A percentile compares a stretch with the other conserved stretches of the same genome.
These are phyloP conservation scores for Campopleginae sp. DNA, from an alignment of 2,888 invertebrate genomes.

Conservation along the genomic window DNA sequence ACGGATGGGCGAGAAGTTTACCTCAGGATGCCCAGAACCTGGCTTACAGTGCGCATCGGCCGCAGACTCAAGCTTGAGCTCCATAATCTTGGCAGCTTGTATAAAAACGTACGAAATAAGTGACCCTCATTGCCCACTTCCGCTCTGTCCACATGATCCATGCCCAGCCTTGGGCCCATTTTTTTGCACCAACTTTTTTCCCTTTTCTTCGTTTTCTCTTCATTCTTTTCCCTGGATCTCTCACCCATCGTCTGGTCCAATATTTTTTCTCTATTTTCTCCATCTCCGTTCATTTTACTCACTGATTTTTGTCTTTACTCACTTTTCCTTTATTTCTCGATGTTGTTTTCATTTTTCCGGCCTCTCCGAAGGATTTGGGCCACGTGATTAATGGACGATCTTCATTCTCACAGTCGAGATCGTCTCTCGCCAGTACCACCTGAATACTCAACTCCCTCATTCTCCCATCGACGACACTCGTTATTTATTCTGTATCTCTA, in stretches of 20 bases:
- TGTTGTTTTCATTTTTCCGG: slow-evolving; percentile 57
- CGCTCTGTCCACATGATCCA: slow-evolving; percentile 53
- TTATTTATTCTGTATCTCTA: slow-evolving; percentile 34
- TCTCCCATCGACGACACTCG: slow-evolving; percentile 54
- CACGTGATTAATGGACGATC: slow-evolving; percentile 61
- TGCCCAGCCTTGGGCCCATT: slow-evolving; percentile 18
- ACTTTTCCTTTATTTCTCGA: slow-evolving; percentile 23
- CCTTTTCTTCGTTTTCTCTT: slow-evolving; percentile 6
- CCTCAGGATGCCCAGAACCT: slow-evolving; percentile 88
- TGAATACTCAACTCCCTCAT: slow-evolving; percentile 59
- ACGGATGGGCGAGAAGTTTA: slow-evolving; percentile 90
- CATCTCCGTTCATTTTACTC: slow-evolving; percentile 11
- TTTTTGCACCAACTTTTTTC: neutral
- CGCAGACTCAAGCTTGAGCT: slow-evolving; percentile 84
- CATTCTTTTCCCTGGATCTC: slow-evolving; percentile 19
- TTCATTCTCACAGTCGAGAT: slow-evolving; percentile 28
- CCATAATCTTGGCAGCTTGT: slow-evolving; percentile 42
- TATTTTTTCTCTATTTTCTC: slow-evolving; percentile 43
- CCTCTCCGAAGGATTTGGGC: slow-evolving; percentile 41
- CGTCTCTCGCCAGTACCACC: slow-evolving; percentile 63
- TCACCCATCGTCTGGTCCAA: slow-evolving; percentile 26
- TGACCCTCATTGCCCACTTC: neutral
- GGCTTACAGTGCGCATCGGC: slow-evolving; percentile 92
- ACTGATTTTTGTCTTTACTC: neutral
- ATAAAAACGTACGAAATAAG: slow-evolving; percentile 32